Evolutionary conservation across 2,888 invertebrate genomes (phyloP), one percentile per base, ranked within the genome.

Genomic region (Synergus itoensis): DNA sequence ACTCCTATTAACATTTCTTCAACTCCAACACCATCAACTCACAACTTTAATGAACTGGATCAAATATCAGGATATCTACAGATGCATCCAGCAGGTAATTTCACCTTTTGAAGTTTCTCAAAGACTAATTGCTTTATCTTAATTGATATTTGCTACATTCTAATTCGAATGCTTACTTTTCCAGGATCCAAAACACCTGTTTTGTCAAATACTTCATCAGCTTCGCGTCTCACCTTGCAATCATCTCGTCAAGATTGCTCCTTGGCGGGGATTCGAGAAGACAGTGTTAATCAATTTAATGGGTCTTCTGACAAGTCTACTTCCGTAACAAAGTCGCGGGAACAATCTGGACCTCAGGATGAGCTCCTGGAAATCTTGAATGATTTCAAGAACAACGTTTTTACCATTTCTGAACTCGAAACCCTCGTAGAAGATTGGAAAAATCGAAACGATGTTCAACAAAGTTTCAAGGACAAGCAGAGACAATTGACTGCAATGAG

Each of bases 381-480:
- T 88, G 97, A 97, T 88, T 97, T 97, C 88, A 97, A 98, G 91
- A 97, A 97, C 88, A 97, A 97, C 89, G 97, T 97, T 4, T 96
- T 97, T 85, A 96, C 96, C 0, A 96, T 98, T 88, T 94, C 95
- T 0, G 97, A 97, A 93, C 96, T 97, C 0, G 97, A 97, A 91
- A 95, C 96, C 86, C 93, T 98, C 76, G 97, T 98, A 0, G 96
- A 96, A 91, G 96, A 96, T 88, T 98, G 98, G 98, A 95, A 95
- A 88, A 97, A 96, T 86, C 94, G 97, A 79, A 97, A 97, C 87
- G 97, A 97, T 90, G 97, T 97, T 0, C 96, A 97, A 87, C 96
- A 96, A 87, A 97, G 97, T 1, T 94, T 97, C 86, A 96, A 96
- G 88, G 97, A 97, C 85, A 97, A 97, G 89, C 96, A 97, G 90